Percentiles rank a stretch among this genome's conserved stretches.
phyloP scores from a whole-genome alignment of 2,888 invertebrate genomes.

The Cosmia trapezina region DNA sequence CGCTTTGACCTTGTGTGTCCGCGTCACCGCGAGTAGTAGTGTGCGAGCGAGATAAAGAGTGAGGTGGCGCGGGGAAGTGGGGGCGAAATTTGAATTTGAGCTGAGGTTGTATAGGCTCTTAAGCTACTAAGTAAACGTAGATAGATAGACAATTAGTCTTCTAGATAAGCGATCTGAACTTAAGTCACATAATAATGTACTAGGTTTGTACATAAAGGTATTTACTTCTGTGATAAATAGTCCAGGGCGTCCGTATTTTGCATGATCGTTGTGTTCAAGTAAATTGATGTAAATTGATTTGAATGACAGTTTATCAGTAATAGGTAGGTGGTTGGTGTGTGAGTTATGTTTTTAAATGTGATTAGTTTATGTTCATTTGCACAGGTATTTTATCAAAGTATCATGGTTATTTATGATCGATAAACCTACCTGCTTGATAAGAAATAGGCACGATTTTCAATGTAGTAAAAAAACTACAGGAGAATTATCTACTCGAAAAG shows the following conservation, averaged over 20 bases:
- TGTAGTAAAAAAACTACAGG: neutral
- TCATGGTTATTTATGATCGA: neutral
- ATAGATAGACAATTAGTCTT: constrained; percentile 81
- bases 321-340: constrained; percentile 12
- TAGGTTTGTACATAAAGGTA: constrained; percentile 62
- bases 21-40: too few species aligned
- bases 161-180: constrained; percentile 77
- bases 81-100: too few species aligned
- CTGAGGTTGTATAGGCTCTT: too few species aligned
- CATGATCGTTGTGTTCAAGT: constrained; percentile 34
- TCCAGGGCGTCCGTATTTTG: constrained; percentile 57
- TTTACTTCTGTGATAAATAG: constrained; percentile 66
- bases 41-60: too few species aligned
- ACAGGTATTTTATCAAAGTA: constrained; percentile 14
- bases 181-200: constrained; percentile 68
- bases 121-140: constrained; percentile 73
- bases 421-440: neutral
- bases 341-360: constrained; percentile 37
- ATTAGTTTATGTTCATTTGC: constrained; percentile 32
- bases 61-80: too few species aligned
- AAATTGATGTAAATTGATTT: constrained; percentile 60
- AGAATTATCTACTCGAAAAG: constrained; percentile 1
- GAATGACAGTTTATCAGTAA: constrained; percentile 53
- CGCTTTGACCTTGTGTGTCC: too few species aligned
- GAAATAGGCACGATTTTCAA: too few species aligned